Evolutionary conservation across 2,797 vertebrate genomes (phyloP).

Genomic region (Scomberomorus guttatus): DNA sequence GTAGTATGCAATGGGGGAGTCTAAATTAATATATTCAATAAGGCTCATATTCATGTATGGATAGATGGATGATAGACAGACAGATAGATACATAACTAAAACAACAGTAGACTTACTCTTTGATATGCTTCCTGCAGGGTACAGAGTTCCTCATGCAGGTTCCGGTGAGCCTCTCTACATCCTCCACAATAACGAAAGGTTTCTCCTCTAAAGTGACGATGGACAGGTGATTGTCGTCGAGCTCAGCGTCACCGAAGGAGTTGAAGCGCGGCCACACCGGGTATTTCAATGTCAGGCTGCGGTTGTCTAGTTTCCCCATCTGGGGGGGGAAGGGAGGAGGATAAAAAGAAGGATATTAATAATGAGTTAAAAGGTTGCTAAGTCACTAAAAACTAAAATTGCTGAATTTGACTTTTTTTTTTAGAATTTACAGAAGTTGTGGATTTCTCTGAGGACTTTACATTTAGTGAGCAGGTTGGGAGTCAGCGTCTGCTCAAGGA

Average conservation of each 20-base stretch:
- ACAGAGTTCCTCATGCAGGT: conserved; percentile 98
- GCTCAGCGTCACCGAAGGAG: conserved; percentile 93
- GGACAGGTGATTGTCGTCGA: conserved; percentile 96
- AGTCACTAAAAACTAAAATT: background rate
- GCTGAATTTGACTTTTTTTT: background rate
- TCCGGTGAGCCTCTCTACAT: conserved; percentile 96
- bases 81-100: background rate
- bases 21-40: background rate
- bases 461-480: conserved; percentile 15
- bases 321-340: conserved; percentile 70
- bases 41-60: too few species aligned
- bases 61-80: too few species aligned
- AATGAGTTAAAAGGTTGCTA: background rate
- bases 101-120: conserved; percentile 88
- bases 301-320: conserved; percentile 98
- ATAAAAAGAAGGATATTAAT: conserved; percentile 7
- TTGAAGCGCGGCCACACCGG: conserved; percentile 97
- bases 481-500: conserved; percentile 27
- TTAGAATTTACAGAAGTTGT: conserved; percentile 12
- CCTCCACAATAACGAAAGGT: conserved; percentile 97
- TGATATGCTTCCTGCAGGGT: conserved; percentile 95
- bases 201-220: conserved; percentile 99
- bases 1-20: background rate
- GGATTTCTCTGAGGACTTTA: conserved; percentile 27
- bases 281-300: conserved; percentile 92